phyloP scores from a whole-genome alignment of 1,140 invertebrate species.

The Drosophila bipectinata region DNA sequence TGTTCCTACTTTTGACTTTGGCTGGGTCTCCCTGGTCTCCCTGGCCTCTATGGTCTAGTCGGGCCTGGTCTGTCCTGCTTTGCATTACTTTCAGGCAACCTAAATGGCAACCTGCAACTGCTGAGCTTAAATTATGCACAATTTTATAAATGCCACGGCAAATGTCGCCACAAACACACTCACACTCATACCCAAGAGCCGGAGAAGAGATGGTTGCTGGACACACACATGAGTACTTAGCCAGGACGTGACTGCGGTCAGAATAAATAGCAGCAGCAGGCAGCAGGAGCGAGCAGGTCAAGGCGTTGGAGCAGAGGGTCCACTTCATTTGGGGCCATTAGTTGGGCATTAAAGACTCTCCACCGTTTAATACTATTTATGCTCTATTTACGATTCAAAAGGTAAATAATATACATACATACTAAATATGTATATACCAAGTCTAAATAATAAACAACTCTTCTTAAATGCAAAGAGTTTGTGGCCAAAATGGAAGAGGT shows the following conservation, averaged over 20 bases:
- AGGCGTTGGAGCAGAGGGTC: conserved; percentile 24
- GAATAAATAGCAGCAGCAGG: conserved; percentile 47
- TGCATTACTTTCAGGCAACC: conserved; percentile 19
- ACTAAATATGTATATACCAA: no score
- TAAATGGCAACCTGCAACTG: conserved; percentile 33
- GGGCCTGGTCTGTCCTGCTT: background rate
- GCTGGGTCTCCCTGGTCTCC: no score
- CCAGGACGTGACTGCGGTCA: conserved; percentile 53
- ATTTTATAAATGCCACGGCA: conserved; percentile 59
- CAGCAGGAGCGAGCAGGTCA: conserved; percentile 29
- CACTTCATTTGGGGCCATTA: background rate
- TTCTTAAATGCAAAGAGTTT: background rate
- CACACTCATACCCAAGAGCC: no score
- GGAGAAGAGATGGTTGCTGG: background rate
- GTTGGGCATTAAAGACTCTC: background rate
- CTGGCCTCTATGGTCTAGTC: no score
- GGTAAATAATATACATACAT: no score
- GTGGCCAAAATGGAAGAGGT: background rate
- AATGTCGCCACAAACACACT: conserved; percentile 44
- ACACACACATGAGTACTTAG: conserved; percentile 57
- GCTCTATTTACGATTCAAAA: no score
- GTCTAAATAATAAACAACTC: background rate
- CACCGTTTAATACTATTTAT: background rate
- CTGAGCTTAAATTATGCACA: conserved; percentile 64
- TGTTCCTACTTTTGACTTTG: no score